These are phyloP conservation scores for Drosophila barbarae DNA, from an alignment of 2,888 invertebrate species.

Conservation along the genomic window DNA sequence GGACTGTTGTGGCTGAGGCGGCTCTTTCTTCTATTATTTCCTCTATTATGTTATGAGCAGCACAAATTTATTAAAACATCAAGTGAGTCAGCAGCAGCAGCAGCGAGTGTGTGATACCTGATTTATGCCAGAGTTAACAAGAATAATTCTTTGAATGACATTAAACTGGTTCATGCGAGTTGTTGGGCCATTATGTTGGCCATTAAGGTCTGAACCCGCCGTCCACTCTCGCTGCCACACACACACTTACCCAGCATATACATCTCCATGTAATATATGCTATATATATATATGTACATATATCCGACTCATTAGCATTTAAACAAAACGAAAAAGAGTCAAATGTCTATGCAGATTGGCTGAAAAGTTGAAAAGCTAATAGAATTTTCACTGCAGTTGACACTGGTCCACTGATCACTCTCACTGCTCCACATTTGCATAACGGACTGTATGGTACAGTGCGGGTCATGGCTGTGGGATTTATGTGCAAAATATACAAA, in stretches of 20 bases:
- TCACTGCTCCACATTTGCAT: constrained; percentile 34
- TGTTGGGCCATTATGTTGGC: constrained; percentile 28
- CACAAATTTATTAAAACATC: constrained; percentile 45
- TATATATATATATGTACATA: background rate
- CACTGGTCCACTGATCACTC: constrained; percentile 29
- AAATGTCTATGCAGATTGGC: constrained; percentile 29
- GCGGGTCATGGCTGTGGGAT: background rate
- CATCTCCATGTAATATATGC: background rate
- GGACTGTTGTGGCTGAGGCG: constrained; percentile 13
- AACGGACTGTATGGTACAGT: constrained; percentile 25
- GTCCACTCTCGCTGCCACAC: constrained; percentile 42
- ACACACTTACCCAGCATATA: constrained; percentile 3
- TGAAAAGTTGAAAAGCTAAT: constrained; percentile 18
- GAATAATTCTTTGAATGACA: constrained; percentile 62
- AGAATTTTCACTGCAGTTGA: constrained; percentile 33
- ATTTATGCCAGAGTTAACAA: constrained; percentile 65
- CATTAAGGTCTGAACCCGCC: constrained; percentile 27
- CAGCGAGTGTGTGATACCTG: constrained; percentile 38
- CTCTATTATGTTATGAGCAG: constrained; percentile 47
- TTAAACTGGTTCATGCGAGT: constrained; percentile 55
- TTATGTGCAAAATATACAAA: background rate
- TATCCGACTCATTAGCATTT: constrained; percentile 25
- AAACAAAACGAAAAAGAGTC: constrained; percentile 17
- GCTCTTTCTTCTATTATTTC: constrained; percentile 43
- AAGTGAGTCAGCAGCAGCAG: constrained; percentile 18